phyloP scores from a whole-genome alignment of 2,797 vertebrate species.

The Uromys caudimaculatus region DNA sequence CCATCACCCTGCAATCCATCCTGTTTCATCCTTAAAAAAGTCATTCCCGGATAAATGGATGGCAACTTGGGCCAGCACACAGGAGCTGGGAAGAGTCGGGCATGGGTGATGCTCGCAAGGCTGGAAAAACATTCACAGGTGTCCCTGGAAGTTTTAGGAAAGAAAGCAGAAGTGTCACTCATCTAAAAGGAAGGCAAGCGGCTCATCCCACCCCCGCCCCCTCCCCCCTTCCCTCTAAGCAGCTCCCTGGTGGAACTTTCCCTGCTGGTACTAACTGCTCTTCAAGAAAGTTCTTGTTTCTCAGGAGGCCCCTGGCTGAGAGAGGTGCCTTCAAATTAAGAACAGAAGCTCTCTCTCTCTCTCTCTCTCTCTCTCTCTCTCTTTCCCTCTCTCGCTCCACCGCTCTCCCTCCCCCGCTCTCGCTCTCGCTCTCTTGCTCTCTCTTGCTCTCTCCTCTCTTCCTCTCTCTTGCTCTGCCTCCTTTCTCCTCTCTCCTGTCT shows the following conservation, averaged over 20 bases:
- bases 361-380: neutral
- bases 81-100: neutral
- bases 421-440: neutral
- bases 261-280: neutral
- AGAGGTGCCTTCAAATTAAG: slow-evolving; percentile 65
- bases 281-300: slow-evolving; percentile 54
- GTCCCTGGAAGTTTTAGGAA: neutral
- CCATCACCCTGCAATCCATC: neutral
- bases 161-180: slow-evolving; percentile 54
- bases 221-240: neutral
- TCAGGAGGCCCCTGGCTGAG: neutral
- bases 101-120: neutral
- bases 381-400: neutral
- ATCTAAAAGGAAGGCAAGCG: slow-evolving; percentile 53
- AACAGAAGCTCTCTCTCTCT: neutral
- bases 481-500: neutral
- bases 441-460: neutral
- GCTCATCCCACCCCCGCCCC: neutral
- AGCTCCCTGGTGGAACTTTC: slow-evolving; percentile 20
- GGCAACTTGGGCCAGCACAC: neutral
- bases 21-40: neutral
- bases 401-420: too few species aligned
- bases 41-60: slow-evolving; percentile 13
- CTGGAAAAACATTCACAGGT: neutral
- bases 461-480: neutral